Evolutionary conservation across 2,888 invertebrate genomes (phyloP).

Genomic region (Clunio marinus): DNA sequence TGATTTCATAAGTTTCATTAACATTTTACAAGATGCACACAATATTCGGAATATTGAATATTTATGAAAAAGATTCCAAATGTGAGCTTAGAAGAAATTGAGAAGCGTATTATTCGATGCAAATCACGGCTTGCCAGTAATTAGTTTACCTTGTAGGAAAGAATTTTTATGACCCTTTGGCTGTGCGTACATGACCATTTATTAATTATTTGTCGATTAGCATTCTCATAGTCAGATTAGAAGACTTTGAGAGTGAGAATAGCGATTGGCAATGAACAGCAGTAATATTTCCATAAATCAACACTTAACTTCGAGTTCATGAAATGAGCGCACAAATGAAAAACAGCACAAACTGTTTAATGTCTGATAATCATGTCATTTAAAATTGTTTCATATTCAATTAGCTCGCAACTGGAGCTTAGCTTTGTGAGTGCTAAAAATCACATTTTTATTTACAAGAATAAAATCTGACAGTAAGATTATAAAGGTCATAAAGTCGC

Average conservation of each 20-base stretch:
- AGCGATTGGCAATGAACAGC: background rate
- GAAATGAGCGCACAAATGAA: background rate
- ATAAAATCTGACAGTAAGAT: background rate
- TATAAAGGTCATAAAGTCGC: background rate
- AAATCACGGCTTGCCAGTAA: conserved; percentile 3
- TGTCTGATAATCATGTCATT: conserved; percentile 10
- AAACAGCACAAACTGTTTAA: background rate
- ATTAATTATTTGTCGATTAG: background rate
- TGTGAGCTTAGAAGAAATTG: too few species aligned
- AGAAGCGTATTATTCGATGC: background rate
- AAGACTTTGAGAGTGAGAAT: background rate
- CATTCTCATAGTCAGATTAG: background rate
- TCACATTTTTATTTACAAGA: background rate
- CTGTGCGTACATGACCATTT: background rate
- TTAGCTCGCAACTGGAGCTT: background rate
- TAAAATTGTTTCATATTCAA: conserved; percentile 4
- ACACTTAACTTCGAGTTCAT: background rate
- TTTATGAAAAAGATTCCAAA: background rate
- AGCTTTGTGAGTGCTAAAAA: background rate
- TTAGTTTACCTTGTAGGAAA: background rate
- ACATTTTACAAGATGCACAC: conserved; percentile 35
- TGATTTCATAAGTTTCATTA: conserved; percentile 19
- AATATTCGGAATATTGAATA: background rate
- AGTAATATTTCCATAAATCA: background rate
- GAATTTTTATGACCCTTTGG: background rate